Base-by-base conservation (phyloP, 1,140 invertebrate species). In the Oryctes rhinoceros region DNA sequence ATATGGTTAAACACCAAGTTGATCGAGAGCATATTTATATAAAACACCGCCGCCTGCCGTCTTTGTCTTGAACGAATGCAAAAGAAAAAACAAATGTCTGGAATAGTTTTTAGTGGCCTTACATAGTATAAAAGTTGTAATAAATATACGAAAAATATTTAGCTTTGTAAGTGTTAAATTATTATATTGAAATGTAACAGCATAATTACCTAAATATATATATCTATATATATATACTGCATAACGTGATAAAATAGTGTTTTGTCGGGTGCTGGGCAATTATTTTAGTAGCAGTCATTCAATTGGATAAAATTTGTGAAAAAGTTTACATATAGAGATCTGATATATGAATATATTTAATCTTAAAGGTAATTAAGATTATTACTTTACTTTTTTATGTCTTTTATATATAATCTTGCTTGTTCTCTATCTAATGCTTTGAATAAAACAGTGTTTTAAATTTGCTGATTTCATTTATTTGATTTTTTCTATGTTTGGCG, bases 1-100 rank as follows among this genome's bases (percentile, higher is more conserved):
- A 49, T 84, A 84, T 79, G 85, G 85, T 79, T 86, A 86, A 85
- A 79, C 37, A 18, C 39, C 39, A 15, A 59, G n/a, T n/a, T 48
- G 18, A 39, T 39, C 47, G 65, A 71, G 65, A 71, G 65, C 20
- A 44, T 44, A 44, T 44, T 30, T 4, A 71, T n/a, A 71, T 24
- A 71, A 10, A 71, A 35, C 18, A 71, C 18, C 65, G 20, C 9
- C 24, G 65, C 65, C 65, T 71, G 65, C 65, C 35, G 24, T 71
- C 24, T 71, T 71, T 37, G 65, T 71, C 65, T 71, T 59, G 53
- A 71, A 24, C 24, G 35, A 13, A 71, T 35, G 20, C 24, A 59
- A 71, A 71, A 37, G 65, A 71, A 37, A 37, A 71, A 35, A 11
- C n/a, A 67, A 35, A 71, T 71, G 65, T 71, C 65, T 71, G 65